Evolutionary conservation across 2,797 vertebrate genomes (phyloP).

Genomic region (Hybognathus amarus): DNA sequence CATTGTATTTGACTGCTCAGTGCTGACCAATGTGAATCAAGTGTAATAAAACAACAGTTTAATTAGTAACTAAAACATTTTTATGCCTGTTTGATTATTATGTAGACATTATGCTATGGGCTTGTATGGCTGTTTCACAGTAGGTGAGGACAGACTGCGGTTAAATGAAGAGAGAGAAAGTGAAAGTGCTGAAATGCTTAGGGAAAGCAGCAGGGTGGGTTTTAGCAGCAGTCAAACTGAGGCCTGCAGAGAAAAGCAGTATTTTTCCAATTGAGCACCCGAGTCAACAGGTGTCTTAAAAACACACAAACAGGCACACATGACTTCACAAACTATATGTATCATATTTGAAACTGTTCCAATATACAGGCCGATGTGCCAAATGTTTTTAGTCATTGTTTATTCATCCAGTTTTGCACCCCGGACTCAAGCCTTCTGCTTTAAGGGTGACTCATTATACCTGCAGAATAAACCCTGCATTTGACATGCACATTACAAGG

Average conservation of each 20-base stretch:
- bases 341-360: constrained; percentile 49
- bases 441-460: constrained; percentile 52
- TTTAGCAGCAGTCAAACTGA: constrained; percentile 35
- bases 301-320: neutral
- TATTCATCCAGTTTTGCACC: constrained; percentile 36
- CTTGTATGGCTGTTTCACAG: neutral
- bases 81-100: neutral
- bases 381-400: constrained; percentile 51
- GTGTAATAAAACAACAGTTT: neutral
- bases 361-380: constrained; percentile 11
- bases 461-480: constrained; percentile 51
- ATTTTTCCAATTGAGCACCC: constrained; percentile 41
- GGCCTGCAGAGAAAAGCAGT: constrained; percentile 16
- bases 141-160: constrained; percentile 48
- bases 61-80: neutral
- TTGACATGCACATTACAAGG: constrained; percentile 19
- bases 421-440: constrained; percentile 24
- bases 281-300: constrained; percentile 43
- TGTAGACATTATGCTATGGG: neutral
- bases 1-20: neutral
- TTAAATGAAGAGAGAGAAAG: constrained; percentile 47
- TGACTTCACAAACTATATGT: constrained; percentile 50
- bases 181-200: constrained; percentile 22
- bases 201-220: constrained; percentile 18
- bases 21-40: neutral